Percentiles rank a stretch among this genome's conserved stretches.
These are phyloP conservation scores for Cerceris rybyensis DNA, from an alignment of 2,888 invertebrate genomes.

Conservation along the genomic window DNA sequence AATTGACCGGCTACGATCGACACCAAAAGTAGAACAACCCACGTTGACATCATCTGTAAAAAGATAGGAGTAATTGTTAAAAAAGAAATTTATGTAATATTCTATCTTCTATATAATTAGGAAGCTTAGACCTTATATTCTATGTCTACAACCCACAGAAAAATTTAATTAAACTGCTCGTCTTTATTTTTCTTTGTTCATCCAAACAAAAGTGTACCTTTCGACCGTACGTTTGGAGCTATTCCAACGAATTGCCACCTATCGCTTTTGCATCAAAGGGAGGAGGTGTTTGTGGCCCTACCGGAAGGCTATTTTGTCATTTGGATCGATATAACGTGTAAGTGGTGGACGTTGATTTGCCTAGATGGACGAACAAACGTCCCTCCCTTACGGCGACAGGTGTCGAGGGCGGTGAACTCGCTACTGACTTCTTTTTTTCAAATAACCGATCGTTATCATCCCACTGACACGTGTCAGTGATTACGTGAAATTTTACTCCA, in stretches of 20 bases:
- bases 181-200: too few relatives aligned
- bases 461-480: background rate
- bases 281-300: background rate
- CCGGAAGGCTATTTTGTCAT: background rate
- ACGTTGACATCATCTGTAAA: conserved; percentile 27
- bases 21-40: conserved; percentile 51
- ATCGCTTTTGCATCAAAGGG: background rate
- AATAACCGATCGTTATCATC: conserved; percentile 25
- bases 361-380: background rate
- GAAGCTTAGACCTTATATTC: too few relatives aligned
- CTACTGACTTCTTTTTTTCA: background rate
- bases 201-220: too few relatives aligned
- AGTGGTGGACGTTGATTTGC: background rate
- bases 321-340: conserved; percentile 5
- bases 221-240: background rate
- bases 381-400: background rate
- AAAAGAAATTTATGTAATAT: background rate
- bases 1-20: conserved; percentile 70
- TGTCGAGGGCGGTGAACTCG: conserved; percentile 19
- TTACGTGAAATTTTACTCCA: conserved; percentile 6
- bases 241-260: background rate
- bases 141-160: too few relatives aligned
- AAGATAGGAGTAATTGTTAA: background rate
- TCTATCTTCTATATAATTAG: background rate
- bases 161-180: too few relatives aligned